phyloP scores from a whole-genome alignment of 2,888 invertebrate genomes.

The Troides helena region DNA sequence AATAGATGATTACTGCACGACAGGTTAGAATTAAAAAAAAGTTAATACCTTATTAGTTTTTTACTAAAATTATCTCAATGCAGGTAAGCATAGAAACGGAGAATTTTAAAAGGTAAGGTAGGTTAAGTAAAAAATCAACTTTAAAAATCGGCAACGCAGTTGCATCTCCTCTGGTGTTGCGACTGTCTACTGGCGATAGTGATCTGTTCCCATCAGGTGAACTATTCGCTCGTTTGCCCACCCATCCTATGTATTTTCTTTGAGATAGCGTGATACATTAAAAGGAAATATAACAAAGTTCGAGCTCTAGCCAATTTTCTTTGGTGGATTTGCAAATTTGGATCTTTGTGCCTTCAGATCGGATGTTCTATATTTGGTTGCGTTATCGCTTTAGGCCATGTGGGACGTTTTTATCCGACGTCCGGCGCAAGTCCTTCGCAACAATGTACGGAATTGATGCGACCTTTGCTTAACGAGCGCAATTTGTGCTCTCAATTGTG shows the following conservation, averaged over 20 bases:
- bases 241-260: background rate
- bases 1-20: slow-evolving; percentile 8
- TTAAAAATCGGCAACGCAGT: too few relatives aligned
- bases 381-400: slow-evolving; percentile 8
- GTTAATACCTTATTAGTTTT: background rate
- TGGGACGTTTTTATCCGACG: slow-evolving; percentile 15
- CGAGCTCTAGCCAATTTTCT: background rate
- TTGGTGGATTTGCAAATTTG: slow-evolving; percentile 14
- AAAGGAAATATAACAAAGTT: slow-evolving; percentile 11
- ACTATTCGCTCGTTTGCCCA: too few relatives aligned
- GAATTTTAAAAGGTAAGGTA: too few relatives aligned
- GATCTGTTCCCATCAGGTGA: too few relatives aligned
- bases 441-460: slow-evolving; percentile 28
- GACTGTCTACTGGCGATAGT: too few relatives aligned
- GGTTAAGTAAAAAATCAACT: too few relatives aligned
- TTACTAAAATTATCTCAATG: background rate
- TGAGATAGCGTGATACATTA: background rate
- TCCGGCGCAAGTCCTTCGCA: slow-evolving; percentile 12
- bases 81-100: too few relatives aligned
- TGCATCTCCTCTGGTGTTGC: too few relatives aligned
- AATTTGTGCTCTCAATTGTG: slow-evolving; percentile 29
- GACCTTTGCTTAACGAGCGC: slow-evolving; percentile 30
- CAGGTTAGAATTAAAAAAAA: slow-evolving; percentile 3
- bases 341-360: slow-evolving; percentile 17
- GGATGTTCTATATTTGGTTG: background rate